Conservation (phyloP, 2,797 vertebrate species). For the Allobates femoralis region DNA sequence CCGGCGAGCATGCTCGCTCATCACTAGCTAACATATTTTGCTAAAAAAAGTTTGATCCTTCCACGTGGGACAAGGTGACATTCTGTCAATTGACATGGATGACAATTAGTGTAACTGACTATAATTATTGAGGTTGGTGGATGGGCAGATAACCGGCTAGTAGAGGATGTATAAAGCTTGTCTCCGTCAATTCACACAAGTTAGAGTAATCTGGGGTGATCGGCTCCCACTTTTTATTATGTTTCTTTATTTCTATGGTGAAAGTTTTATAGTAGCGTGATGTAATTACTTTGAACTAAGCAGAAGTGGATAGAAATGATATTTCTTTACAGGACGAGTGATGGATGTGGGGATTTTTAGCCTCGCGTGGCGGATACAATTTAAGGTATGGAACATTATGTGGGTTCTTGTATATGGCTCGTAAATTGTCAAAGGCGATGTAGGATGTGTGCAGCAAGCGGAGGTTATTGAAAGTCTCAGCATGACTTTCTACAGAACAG, state of each 20-base stretch:
- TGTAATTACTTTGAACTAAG: background rate
- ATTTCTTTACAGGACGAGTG: background rate
- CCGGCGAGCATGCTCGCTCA: no score
- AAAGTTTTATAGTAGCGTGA: background rate
- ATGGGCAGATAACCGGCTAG: background rate
- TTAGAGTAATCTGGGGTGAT: background rate
- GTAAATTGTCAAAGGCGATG: slow-evolving; percentile 3
- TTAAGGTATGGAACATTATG: slow-evolving; percentile 6
- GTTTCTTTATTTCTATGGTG: background rate
- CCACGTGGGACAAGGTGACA: no score
- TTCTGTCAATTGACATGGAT: no score
- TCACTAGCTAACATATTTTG: no score
- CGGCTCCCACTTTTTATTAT: background rate
- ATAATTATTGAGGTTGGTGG: background rate
- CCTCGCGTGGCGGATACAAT: background rate
- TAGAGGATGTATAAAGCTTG: background rate
- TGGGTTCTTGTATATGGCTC: slow-evolving; percentile 9
- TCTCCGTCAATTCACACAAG: background rate
- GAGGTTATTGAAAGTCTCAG: slow-evolving; percentile 31
- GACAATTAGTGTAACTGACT: no score
- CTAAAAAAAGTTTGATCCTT: no score
- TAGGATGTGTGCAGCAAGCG: background rate
- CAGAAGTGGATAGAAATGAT: background rate
- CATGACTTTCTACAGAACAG: background rate
- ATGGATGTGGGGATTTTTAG: background rate